Base-by-base conservation (phyloP, 2,888 invertebrate genomes). In the Papilio gigon region DNA sequence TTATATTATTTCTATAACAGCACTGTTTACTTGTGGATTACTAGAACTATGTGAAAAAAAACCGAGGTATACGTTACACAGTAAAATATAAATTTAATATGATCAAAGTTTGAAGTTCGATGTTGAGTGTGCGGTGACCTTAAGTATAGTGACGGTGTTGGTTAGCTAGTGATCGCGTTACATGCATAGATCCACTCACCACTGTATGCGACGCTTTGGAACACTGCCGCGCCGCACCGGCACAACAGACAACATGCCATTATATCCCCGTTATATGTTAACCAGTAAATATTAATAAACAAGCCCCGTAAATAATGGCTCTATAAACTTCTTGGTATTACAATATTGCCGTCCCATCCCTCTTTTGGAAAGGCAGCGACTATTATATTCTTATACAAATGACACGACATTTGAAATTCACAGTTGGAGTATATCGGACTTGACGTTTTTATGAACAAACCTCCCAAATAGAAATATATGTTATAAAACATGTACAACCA, bases 151-250 rank as follows among this genome's bases (percentile, higher is more conserved):
- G 47, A 47, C 17, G 64, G 60, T 33, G 42, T 37, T 35, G 25
- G 1, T 66, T 76, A 80, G 81, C 82, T 81, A 82, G 71, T 71
- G 78, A 84, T 82, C 83, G 81, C 81, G 75, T 80, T 77, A 72
- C 87, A 88, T 92, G 88, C 88, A 86, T 80, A 85, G 89, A 93
- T 93, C 93, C 93, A 95, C 97, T 97, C 97, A 97, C 97, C 97
- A 93, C 97, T 97, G 94, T 97, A 97, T 93, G 97, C 97, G 95
- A 97, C 97, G 93, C 96, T 97, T 95, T 97, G 97, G 96, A 97
- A 97, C 97, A 97, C 97, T 97, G 95, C 88, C 82, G 84, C 86
- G 84, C 88, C 87, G 91, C 90, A 89, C 90, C 91, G 87, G 81
- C 86, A 86, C 86, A 90, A 91, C 88, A 90, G 87, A 92, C 84